Evolutionary conservation across 64 coral and sea anemone genomes (phyloP), one percentile per base, ranked within the genome.

Genomic region (Montipora capricornis): DNA sequence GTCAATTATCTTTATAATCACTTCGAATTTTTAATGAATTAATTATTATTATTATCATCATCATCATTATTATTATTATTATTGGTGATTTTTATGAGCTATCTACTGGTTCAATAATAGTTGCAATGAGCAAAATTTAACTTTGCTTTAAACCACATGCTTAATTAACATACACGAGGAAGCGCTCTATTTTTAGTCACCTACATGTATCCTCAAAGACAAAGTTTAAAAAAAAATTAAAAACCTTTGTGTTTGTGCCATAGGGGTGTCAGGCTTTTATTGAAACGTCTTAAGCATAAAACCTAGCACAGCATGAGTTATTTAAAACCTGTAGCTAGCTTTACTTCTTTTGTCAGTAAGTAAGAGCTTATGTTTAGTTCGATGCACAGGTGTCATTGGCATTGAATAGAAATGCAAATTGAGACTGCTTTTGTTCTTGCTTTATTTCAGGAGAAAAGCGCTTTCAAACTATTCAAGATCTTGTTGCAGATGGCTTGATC

Each of bases 401-500:
- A n/a, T 52, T 48, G 8, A 64, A 67, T 47, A 44, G 6, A 47
- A 47, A 86, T 50, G 44, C 19, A 47, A 86, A 70, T 86, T 45
- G 71, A 17, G 44, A 13, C 64, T 48, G 1, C 44, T 47, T 84
- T 86, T 86, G 29, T 86, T 73, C 66, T 80, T 37, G 15, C 20
- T 14, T 90, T 3, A 71, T 68, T 49, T 51, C 53, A 99, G 97
- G 94, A 69, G 97, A 99, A 44, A 99, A 99, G 59, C 89, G 97
- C 19, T 99, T 99, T 61, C 94, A 99, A 20, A 99, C 94, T 44
- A 94, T 99, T 48, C 80, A 99, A 49, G 97, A 99, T 82, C 95
- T 99, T 26, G 97, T 99, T 37, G 97, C 95, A 11, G 97, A 99
- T 96, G 97, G 97, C 9, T 86, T 99, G 55, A 99, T 99, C 53